Conservation (phyloP, 37 sponge, comb jelly and placozoan genomes). For the Mnemiopsis leidyi region DNA sequence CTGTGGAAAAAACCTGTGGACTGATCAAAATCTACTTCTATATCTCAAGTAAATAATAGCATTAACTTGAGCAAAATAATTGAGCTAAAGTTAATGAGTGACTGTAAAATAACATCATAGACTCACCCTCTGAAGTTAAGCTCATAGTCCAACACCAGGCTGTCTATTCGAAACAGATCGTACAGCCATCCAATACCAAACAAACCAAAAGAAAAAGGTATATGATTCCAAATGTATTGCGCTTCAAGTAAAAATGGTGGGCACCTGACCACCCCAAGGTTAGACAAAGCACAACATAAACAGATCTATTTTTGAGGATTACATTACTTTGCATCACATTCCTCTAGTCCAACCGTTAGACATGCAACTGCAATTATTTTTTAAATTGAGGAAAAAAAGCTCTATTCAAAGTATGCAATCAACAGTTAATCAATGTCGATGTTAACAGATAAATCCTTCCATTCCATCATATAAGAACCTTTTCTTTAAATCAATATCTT, state of each 20-base stretch:
- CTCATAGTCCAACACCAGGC: neutral
- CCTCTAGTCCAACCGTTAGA: neutral
- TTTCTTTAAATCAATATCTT: too few relatives aligned
- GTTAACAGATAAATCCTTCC: too few relatives aligned
- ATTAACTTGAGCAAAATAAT: too few relatives aligned
- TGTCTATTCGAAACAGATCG: neutral
- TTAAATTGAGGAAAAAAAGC: too few relatives aligned
- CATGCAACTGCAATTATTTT: too few relatives aligned
- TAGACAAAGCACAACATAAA: neutral
- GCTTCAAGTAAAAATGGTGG: slow-evolving; percentile 13
- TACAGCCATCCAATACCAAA: slow-evolving; percentile 22
- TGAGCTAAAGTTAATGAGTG: neutral
- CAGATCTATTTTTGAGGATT: neutral
- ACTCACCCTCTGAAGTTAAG: neutral
- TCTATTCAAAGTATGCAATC: too few relatives aligned
- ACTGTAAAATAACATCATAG: neutral
- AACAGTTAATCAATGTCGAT: too few relatives aligned
- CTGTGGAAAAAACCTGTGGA: too few relatives aligned
- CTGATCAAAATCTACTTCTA: too few relatives aligned
- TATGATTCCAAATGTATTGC: neutral
- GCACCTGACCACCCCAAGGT: slow-evolving; percentile 12
- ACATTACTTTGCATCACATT: neutral
- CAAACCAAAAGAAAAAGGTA: slow-evolving; percentile 19
- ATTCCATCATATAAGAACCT: too few relatives aligned
- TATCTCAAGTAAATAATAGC: too few relatives aligned